These are phyloP conservation scores for Lepus europaeus DNA, from an alignment of 2,113 vertebrate species.

Conservation along the genomic window DNA sequence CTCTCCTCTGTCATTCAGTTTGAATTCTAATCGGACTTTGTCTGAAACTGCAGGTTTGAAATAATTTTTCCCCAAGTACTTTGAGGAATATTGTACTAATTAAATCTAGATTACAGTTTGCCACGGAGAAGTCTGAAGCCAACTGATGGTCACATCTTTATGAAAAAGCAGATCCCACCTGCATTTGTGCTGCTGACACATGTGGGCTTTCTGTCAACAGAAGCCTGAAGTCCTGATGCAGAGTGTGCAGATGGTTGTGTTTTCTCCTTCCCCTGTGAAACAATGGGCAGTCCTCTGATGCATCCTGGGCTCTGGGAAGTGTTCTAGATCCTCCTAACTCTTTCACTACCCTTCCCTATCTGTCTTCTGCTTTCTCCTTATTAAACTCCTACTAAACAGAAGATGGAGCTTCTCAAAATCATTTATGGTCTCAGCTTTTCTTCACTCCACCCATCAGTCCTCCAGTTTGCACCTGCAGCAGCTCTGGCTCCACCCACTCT, in stretches of 20 bases:
- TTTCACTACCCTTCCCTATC: not conserved
- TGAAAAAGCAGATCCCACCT: not conserved
- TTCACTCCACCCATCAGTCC: not conserved
- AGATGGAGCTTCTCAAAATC: not conserved
- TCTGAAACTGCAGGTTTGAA: not conserved
- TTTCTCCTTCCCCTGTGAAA: not conserved
- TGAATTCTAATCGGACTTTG: not conserved
- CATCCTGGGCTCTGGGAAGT: not conserved
- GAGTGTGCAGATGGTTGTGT: not conserved
- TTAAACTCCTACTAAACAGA: not conserved
- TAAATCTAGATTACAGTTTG: not conserved
- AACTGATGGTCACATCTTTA: not conserved
- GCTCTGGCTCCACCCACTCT: not conserved
- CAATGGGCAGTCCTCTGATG: not conserved
- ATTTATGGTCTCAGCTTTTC: not conserved
- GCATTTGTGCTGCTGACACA: not conserved
- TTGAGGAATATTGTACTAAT: not conserved
- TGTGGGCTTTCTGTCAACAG: not conserved
- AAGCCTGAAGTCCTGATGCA: not conserved
- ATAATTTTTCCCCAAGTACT: not conserved
- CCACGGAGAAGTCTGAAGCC: not conserved
- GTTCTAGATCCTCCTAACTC: not conserved
- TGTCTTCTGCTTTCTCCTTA: not conserved
- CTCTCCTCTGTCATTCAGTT: not conserved
- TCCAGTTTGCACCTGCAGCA: not conserved